Evolutionary conservation across 2,113 vertebrate genomes (phyloP).

Genomic region (Actenoides hombroni): DNA sequence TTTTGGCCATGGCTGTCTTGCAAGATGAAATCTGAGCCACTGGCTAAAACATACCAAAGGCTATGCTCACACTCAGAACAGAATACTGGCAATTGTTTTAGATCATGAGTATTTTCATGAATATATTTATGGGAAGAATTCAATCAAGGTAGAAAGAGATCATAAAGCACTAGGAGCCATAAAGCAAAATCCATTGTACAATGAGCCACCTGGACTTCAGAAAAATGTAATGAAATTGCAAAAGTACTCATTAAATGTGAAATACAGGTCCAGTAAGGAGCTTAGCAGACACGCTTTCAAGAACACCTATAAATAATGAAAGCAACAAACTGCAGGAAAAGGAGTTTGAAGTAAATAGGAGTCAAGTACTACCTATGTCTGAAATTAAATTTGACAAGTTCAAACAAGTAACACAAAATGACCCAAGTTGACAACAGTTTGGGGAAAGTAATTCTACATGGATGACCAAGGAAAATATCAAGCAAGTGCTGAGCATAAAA

Average conservation of each 20-base stretch:
- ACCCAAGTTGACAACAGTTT: conserved; percentile 57
- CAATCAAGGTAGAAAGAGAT: conserved; percentile 55
- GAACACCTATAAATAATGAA: conserved; percentile 68
- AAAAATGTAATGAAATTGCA: conserved; percentile 67
- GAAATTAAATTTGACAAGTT: conserved; percentile 64
- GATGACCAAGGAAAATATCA: conserved; percentile 55
- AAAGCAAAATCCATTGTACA: conserved; percentile 59
- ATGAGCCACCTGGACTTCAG: conserved; percentile 61
- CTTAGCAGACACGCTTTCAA: conserved; percentile 52
- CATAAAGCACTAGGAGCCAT: conserved; percentile 38
- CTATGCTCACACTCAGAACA: neutral
- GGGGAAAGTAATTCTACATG: conserved; percentile 45
- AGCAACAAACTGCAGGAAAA: conserved; percentile 60
- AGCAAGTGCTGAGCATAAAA: conserved; percentile 37
- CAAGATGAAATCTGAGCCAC: neutral
- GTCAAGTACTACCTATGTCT: conserved; percentile 50
- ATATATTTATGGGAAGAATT: conserved; percentile 55
- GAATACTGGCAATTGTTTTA: conserved; percentile 40
- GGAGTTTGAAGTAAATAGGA: conserved; percentile 60
- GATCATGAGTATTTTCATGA: conserved; percentile 5
- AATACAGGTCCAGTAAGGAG: conserved; percentile 63
- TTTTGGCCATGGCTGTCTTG: neutral
- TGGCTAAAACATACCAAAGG: neutral
- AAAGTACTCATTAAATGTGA: conserved; percentile 67
- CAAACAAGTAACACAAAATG: conserved; percentile 68